Base-by-base conservation (phyloP, 2,113 vertebrate genomes). In the Microcebus murinus region DNA sequence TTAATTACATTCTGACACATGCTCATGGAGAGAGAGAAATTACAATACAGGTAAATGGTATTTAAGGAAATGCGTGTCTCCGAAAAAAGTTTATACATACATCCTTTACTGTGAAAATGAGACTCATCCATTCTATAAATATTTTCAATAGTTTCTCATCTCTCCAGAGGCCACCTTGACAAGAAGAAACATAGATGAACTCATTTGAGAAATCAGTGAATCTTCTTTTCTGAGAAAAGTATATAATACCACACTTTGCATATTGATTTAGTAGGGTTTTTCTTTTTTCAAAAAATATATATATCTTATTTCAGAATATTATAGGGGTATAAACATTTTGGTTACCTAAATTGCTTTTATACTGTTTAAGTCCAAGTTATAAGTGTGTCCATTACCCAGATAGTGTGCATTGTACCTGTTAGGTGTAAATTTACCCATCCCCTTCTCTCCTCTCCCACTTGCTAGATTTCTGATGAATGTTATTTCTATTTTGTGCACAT, bases 181-280 rank as follows among this genome's bases (percentile, higher is more conserved):
- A 86, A 48, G 61, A 95, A 91, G 52, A 93, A 48, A 18, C 29
- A 57, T 80, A 70, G 84, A 76, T 83, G 21, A 93, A 83, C 74
- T 84, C 63, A 92, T 55, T 73, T 79, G 70, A 68, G 76, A 94
- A 90, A 21, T 39, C 76, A 92, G 7, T 63, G 25, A n/a, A 74
- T 93, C 39, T 65, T 95, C 36, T 92, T 45, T 87, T 29, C 50
- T 88, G 71, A 93, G 67, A 68, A 81, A 97, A 91, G 80, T 52
- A 61, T 48, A 31, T 81, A 92, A 68, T 59, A 76, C 13, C 8
- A 63, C 67, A 59, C 8, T 87, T 90, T 81, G 36, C 36, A 59
- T 71, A 65, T 77, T 93, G 50, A 79, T 61, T 94, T 94, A 83
- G 70, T 81, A 42, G 8, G 7, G 3, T 45, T 88, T 67, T 84